Base-by-base conservation (phyloP, 2,888 invertebrate species). In the Orchesellides sinensis region DNA sequence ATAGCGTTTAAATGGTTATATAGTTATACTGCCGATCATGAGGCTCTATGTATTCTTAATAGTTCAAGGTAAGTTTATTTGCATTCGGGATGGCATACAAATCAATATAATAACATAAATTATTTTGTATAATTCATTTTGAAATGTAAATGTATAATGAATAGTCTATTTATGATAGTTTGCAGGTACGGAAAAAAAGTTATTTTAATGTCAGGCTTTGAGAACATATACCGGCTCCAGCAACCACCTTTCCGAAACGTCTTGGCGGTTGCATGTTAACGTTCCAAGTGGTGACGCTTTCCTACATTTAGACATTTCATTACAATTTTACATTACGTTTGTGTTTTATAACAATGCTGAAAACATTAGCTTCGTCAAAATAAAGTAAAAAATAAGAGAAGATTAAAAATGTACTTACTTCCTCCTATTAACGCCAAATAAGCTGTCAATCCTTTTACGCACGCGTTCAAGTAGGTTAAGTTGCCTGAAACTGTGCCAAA, bases 271-370 rank as follows among this genome's bases (percentile, higher is more conserved):
- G 27, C 83, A 83, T 23, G 70, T 40, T 45, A 83, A 45, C 14
- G 83, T 83, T 47, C 83, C 83, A 12, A 83, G 49, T 2, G 83
- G 83, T 0, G 78, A 83, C 1, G 83, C 66, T 68, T 73, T 72
- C 61, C 83, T 83, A 49, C 10, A 65, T 17, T 4, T 32, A 23
- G 17, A 23, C 8, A 25, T 21, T 19, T 8, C 4, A 35, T 35
- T 65, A 32, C 32, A 2, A 35, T 14, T 35, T 14, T 35, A 8
- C 40, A 14, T 40, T 8, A 14, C 6, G 32, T 40, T 40, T 40
- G 40, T 10, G 40, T 2, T 10, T 14, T 40, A 2, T 14, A 40
- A 8, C 40, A 40, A 8, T 5, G 10, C 10, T 32, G n/a, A 10
- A 8, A 40, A 32, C 32, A 32, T 32, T 6, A 32, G 5, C 10